Percentiles rank a stretch among this genome's conserved stretches.
Evolutionary conservation across 2,797 vertebrate species (phyloP).

Genomic region (Ptychadena robeensis): DNA sequence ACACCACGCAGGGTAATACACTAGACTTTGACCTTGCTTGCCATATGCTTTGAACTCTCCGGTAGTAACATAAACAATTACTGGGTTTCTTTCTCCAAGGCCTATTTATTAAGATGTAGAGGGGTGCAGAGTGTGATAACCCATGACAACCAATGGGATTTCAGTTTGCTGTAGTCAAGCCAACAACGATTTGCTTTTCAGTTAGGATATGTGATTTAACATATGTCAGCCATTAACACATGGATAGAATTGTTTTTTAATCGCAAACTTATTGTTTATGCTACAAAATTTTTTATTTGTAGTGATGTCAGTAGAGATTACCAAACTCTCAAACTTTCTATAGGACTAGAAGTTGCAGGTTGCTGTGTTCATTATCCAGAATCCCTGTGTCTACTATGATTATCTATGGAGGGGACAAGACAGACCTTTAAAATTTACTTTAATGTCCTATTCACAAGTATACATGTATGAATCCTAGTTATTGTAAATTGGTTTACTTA

Average conservation of each 20-base stretch:
- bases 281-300: not conserved
- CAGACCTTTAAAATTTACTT: not conserved
- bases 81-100: not conserved
- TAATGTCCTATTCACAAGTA: not conserved
- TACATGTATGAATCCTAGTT: not conserved
- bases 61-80: not conserved
- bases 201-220: not conserved
- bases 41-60: constrained; percentile 23
- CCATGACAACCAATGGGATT: not conserved
- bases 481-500: not conserved
- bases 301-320: not conserved
- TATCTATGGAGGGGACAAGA: not conserved
- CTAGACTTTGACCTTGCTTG: not conserved
- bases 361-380: not conserved
- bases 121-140: not conserved
- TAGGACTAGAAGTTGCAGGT: too few relatives aligned
- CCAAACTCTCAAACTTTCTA: too few relatives aligned
- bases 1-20: not conserved
- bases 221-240: not conserved
- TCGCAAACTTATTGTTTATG: not conserved
- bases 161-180: not conserved
- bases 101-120: not conserved
- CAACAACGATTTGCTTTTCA: not conserved
- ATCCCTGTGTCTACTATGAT: not conserved
- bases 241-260: not conserved